Conservation (phyloP, 2,888 invertebrate genomes). For the Tenthredo scrophulariae region DNA sequence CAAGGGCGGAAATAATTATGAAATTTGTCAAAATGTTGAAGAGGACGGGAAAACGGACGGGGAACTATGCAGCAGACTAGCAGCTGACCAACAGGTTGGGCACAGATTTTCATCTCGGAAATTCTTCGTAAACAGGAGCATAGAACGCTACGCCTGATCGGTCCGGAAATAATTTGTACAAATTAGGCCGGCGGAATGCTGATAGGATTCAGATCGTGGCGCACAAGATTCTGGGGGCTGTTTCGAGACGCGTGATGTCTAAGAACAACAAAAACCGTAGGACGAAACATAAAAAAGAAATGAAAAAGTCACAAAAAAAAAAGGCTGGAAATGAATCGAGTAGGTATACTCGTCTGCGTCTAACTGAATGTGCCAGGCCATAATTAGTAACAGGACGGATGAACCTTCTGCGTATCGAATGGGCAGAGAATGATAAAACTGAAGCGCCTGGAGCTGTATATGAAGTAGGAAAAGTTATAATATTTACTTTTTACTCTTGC, state of each 20-base stretch:
- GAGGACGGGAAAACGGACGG: constrained; percentile 11
- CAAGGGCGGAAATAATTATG: constrained; percentile 48
- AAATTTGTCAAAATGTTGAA: constrained; percentile 53
- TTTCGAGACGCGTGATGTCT: constrained; percentile 34
- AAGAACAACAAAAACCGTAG: constrained; percentile 28
- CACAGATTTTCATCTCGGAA: constrained; percentile 32
- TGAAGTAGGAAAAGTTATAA: neutral
- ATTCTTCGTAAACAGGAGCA: constrained; percentile 18
- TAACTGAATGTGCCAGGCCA: constrained; percentile 12
- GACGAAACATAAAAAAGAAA: constrained; percentile 8
- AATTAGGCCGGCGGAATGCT: constrained; percentile 44
- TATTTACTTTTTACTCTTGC: neutral
- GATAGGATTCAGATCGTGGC: constrained; percentile 8
- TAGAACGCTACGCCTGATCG: constrained; percentile 33
- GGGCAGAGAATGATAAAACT: neutral
- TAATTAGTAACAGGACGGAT: constrained; percentile 34
- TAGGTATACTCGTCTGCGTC: constrained; percentile 10
- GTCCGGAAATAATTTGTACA: constrained; percentile 55
- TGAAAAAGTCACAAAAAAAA: constrained; percentile 10
- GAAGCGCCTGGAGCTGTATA: neutral
- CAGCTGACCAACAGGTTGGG: constrained; percentile 52
- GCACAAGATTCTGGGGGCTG: constrained; percentile 12
- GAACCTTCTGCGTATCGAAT: constrained; percentile 38
- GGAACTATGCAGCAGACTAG: neutral
- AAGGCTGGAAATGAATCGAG: neutral